Base-by-base conservation (phyloP, 2,888 invertebrate species). In the Zelleria hepariella region DNA sequence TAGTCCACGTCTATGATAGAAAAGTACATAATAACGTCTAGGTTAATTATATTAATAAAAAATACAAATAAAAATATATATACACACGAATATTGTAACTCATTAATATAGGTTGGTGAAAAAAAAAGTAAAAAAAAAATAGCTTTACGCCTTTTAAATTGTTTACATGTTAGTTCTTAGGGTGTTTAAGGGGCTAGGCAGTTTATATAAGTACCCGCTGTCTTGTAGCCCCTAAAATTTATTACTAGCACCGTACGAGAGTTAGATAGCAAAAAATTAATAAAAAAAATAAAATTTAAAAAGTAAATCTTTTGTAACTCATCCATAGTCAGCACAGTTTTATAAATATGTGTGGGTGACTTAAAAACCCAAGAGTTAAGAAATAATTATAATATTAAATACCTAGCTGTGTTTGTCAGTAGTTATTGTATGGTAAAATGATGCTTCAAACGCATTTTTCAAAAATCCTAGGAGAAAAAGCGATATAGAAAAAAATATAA, bases 41-140 rank as follows among this genome's bases (percentile, higher is more conserved):
- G 80, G 78, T 80, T 75, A 73, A 77, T 75, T 77, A 85, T 78
- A 80, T 80, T 82, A 54, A 58, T 57, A 79, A 74, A 78, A 72
- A 84, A 87, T 82, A 86, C 76, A 83, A 87, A 88, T 86, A 88
- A 88, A 88, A 87, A 88, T 87, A 88, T 87, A 88, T 87, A 87
- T 86, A 88, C 87, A 86, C 84, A 54, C 58, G 69, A 80, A 78
- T 85, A 84, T 77, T 82, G 71, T 85, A 80, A 86, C 80, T 85
- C 80, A 84, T 82, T 81, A 82, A 42, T 75, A 77, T 83, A 84
- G 80, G 77, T 77, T 15, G 15, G 15, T 53, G 42, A 65, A 77
- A 79, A 79, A 82, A 80, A 75, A 73, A 63, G 60, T 67, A 74
- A 78, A 84, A 82, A 32, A 80, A 82, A 85, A 78, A 76, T 81